A percentile compares a stretch with the other conserved stretches of the same genome.
phyloP scores from a whole-genome alignment of 2,888 invertebrate genomes.

The Operophtera brumata region DNA sequence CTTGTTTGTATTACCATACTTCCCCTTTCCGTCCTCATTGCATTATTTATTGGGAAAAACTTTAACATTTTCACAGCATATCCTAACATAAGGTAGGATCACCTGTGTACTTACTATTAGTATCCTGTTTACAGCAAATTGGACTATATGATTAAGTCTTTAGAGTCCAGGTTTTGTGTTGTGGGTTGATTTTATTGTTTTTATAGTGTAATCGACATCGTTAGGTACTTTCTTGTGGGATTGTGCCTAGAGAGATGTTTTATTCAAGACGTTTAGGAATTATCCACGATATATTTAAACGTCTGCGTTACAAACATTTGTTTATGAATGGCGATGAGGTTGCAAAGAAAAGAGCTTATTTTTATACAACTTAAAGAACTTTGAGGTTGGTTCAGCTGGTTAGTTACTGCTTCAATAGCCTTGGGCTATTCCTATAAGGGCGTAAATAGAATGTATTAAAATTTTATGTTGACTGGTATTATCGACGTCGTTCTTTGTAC shows the following conservation, averaged over 20 bases:
- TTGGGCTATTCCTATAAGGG: conserved; percentile 15
- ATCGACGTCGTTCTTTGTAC: not conserved
- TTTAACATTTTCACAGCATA: conserved; percentile 73
- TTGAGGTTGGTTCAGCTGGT: conserved; percentile 12
- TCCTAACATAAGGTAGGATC: conserved; percentile 66
- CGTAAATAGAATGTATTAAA: conserved; percentile 16
- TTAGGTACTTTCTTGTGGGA: conserved; percentile 54
- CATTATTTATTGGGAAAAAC: conserved; percentile 78
- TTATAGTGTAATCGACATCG: conserved; percentile 60
- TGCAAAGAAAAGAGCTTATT: conserved; percentile 25
- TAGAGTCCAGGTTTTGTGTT: conserved; percentile 37
- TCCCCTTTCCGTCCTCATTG: conserved; percentile 49
- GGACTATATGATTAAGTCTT: conserved; percentile 40
- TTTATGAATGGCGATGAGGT: conserved; percentile 53
- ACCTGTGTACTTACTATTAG: conserved; percentile 62
- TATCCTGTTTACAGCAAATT: conserved; percentile 43
- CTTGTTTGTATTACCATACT: conserved; percentile 42
- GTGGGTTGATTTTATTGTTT: conserved; percentile 52
- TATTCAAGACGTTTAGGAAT: conserved; percentile 56
- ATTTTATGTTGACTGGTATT: conserved; percentile 14
- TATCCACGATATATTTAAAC: conserved; percentile 43
- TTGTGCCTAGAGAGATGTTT: conserved; percentile 59
- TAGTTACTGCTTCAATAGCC: conserved; percentile 18
- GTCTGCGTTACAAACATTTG: conserved; percentile 37
- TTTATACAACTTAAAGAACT: conserved; percentile 26